Evolutionary conservation across 1,140 invertebrate species (phyloP).

Genomic region (Caenorhabditis brenneri): DNA sequence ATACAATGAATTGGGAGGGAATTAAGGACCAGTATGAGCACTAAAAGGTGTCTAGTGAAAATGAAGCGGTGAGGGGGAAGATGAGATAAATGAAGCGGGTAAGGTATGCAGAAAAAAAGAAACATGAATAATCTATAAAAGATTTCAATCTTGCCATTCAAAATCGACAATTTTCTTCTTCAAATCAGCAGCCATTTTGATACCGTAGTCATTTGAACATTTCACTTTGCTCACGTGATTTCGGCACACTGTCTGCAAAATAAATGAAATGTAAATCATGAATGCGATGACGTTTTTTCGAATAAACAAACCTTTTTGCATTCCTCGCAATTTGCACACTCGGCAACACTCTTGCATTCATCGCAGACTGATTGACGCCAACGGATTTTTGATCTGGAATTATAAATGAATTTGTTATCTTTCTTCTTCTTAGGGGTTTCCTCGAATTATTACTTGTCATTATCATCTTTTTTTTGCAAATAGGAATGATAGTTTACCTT

Average conservation of each 20-base stretch:
- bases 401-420: background rate
- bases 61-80: background rate
- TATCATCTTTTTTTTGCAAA: background rate
- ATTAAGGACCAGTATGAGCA: slow-evolving; percentile 21
- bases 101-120: background rate
- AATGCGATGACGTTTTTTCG: background rate
- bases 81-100: slow-evolving; percentile 18
- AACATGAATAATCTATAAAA: background rate
- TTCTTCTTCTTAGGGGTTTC: background rate
- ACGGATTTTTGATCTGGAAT: slow-evolving; percentile 44
- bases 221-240: slow-evolving; percentile 33
- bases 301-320: slow-evolving; percentile 51
- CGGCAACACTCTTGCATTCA: slow-evolving; percentile 49
- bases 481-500: slow-evolving; percentile 42
- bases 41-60: slow-evolving; percentile 18
- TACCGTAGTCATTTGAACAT: slow-evolving; percentile 48
- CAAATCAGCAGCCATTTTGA: slow-evolving; percentile 39
- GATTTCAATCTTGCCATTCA: slow-evolving; percentile 48
- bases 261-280: background rate
- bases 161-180: slow-evolving; percentile 52
- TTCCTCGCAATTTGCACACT: slow-evolving; percentile 51
- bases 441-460: too few species aligned
- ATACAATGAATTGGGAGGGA: background rate
- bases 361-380: slow-evolving; percentile 49
- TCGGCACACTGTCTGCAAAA: slow-evolving; percentile 44